These are phyloP conservation scores for Diabrotica undecimpunctata DNA, from an alignment of 1,140 invertebrate species.

Conservation along the genomic window DNA sequence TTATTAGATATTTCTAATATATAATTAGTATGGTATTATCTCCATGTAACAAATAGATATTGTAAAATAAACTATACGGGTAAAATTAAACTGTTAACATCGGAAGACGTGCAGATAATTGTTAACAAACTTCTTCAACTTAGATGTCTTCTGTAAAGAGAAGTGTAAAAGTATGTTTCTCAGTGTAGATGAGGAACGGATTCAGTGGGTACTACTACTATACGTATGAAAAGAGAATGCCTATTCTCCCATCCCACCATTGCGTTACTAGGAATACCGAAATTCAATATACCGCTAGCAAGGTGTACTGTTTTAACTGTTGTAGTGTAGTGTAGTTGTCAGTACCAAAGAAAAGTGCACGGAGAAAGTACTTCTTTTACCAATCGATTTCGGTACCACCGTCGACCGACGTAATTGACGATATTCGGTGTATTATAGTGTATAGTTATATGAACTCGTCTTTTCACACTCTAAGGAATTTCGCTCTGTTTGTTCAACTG, in stretches of 20 bases:
- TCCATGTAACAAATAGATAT: no score
- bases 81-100: no score
- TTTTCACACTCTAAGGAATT: background rate
- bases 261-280: background rate
- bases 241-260: slow-evolving; percentile 1
- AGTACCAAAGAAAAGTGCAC: background rate
- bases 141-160: no score
- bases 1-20: no score
- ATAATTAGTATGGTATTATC: no score
- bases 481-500: background rate
- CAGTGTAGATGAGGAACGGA: no score
- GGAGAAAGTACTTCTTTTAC: background rate
- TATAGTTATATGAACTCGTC: background rate
- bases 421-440: background rate
- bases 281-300: background rate
- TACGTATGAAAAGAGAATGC: background rate
- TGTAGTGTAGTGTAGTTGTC: background rate
- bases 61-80: no score
- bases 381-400: background rate
- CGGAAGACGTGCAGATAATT: no score
- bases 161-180: no score
- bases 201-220: no score
- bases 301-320: background rate
- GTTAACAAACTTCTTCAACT: no score
- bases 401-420: background rate